phyloP scores from a whole-genome alignment of 2,113 vertebrate genomes.

The Percopsis transmontana region DNA sequence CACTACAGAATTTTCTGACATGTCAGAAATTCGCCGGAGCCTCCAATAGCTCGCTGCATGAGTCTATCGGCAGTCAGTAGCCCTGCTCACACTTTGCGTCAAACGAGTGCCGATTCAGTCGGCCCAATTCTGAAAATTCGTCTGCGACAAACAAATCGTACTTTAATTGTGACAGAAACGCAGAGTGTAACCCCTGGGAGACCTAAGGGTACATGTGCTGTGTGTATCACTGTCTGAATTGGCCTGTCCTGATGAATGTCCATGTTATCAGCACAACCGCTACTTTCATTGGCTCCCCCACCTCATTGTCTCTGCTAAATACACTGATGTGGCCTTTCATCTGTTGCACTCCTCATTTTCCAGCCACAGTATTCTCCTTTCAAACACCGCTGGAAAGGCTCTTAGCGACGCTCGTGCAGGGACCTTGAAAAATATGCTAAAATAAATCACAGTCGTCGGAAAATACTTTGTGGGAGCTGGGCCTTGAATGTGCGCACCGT shows the following conservation, averaged over 20 bases:
- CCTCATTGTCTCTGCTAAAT: conserved; percentile 4
- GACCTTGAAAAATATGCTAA: conserved; percentile 12
- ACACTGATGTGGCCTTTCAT: conserved; percentile 24
- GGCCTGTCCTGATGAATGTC: conserved; percentile 26
- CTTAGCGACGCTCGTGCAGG: conserved; percentile 2
- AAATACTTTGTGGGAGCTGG: neutral
- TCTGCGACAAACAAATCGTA: too few species aligned
- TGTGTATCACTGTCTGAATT: neutral
- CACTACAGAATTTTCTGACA: too few species aligned
- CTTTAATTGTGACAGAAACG: too few species aligned
- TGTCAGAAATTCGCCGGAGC: too few species aligned
- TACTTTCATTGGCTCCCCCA: conserved; percentile 28
- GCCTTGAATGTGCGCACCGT: neutral
- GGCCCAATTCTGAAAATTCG: too few species aligned
- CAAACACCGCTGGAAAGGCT: conserved; percentile 4
- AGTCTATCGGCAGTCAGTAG: too few species aligned
- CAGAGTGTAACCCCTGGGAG: too few species aligned
- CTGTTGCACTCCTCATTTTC: conserved; percentile 15
- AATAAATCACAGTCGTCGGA: conserved; percentile 1
- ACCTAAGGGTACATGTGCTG: neutral
- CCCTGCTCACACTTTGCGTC: too few species aligned
- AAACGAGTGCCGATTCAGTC: too few species aligned
- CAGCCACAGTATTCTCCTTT: conserved; percentile 13
- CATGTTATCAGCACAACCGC: conserved; percentile 26
- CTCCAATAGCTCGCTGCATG: too few species aligned